Conservation (phyloP, 2,113 vertebrate genomes). For the Labeo rohita region DNA sequence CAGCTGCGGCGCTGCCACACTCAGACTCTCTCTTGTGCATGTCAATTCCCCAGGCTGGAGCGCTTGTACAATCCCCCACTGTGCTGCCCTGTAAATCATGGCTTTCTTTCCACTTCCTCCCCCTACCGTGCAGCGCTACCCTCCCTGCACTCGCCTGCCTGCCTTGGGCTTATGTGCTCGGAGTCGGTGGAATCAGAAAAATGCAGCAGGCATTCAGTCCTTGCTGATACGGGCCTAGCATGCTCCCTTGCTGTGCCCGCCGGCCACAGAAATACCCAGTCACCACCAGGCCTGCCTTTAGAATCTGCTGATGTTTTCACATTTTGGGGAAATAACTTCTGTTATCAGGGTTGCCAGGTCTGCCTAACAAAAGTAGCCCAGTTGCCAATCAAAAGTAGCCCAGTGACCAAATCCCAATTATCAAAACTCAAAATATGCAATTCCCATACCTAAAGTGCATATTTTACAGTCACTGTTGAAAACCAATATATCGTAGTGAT, state of each 20-base stretch:
- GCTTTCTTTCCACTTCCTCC: constrained; percentile 56
- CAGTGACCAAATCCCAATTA: too few relatives aligned
- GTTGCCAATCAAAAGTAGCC: too few relatives aligned
- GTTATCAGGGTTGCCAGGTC: too few relatives aligned
- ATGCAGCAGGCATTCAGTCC: constrained; percentile 39
- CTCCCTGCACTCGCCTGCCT: constrained; percentile 41
- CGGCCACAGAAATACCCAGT: background rate
- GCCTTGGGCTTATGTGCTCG: constrained; percentile 44
- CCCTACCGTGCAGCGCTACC: constrained; percentile 13
- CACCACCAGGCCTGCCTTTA: background rate
- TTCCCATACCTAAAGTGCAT: too few relatives aligned
- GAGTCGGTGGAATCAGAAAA: constrained; percentile 52
- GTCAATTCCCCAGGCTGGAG: constrained; percentile 70
- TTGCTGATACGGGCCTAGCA: background rate
- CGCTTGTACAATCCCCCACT: constrained; percentile 72
- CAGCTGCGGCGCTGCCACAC: constrained; percentile 70
- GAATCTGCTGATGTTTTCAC: background rate
- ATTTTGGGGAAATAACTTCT: background rate
- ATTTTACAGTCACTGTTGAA: too few relatives aligned
- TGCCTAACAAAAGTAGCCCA: too few relatives aligned
- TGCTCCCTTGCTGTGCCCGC: background rate
- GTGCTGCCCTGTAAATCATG: constrained; percentile 72
- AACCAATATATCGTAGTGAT: too few relatives aligned
- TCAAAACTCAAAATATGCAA: too few relatives aligned
- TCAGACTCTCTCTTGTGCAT: constrained; percentile 73